Evolutionary conservation across 37 sponge, comb jelly and placozoan genomes (phyloP).

Genomic region (Ephydatia muelleri): DNA sequence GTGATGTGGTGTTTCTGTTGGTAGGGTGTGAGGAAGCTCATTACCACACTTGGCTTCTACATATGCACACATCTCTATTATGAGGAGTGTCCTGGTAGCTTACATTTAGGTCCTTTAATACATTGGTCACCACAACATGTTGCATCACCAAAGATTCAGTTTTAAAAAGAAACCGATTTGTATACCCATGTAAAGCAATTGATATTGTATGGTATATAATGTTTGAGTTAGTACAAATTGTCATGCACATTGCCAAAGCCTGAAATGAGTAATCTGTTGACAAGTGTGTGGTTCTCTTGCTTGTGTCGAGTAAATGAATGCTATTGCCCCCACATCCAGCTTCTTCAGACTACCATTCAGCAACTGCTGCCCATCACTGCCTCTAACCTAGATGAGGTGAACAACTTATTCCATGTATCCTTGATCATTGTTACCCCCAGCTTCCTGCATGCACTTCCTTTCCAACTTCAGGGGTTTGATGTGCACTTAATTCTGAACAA

Average conservation of each 20-base stretch:
- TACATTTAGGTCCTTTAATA: no score
- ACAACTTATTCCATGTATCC: background rate
- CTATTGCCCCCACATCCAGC: background rate
- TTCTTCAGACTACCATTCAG: slow-evolving; percentile 24
- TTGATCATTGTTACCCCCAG: background rate
- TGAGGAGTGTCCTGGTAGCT: no score
- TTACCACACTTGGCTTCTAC: background rate
- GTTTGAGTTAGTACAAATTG: no score
- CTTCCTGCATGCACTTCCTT: background rate
- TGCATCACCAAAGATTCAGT: no score
- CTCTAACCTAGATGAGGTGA: slow-evolving; percentile 20
- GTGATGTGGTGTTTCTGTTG: slow-evolving; percentile 1
- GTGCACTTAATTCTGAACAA: slow-evolving; percentile 3
- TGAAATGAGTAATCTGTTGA: background rate
- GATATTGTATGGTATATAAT: no score
- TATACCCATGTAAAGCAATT: no score
- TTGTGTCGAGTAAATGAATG: background rate
- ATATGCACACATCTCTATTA: background rate
- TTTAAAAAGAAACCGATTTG: no score
- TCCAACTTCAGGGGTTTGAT: slow-evolving; percentile 18
- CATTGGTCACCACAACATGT: no score
- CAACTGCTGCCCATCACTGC: slow-evolving; percentile 9
- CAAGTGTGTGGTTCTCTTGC: background rate
- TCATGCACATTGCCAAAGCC: background rate
- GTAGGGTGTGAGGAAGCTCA: background rate